Evolutionary conservation across 2,888 invertebrate genomes (phyloP).

Genomic region (Reticulitermes lucifugus): DNA sequence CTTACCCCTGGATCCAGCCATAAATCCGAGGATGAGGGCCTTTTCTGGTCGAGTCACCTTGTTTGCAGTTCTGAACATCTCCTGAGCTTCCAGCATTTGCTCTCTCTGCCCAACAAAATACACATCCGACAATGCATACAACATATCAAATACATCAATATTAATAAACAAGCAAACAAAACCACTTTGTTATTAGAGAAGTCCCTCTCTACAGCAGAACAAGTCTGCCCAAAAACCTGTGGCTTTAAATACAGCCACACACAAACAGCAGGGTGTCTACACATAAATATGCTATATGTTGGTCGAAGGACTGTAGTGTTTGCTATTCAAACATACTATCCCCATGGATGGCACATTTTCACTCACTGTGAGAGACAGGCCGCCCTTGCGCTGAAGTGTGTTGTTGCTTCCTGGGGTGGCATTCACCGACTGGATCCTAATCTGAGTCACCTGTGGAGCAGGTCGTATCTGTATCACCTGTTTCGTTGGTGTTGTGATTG

Average conservation of each 20-base stretch:
- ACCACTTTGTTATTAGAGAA: too few relatives aligned
- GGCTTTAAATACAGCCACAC: too few relatives aligned
- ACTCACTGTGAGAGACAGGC: slow-evolving; percentile 77
- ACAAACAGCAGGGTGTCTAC: too few relatives aligned
- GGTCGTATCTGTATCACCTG: slow-evolving; percentile 48
- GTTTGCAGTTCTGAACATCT: slow-evolving; percentile 97
- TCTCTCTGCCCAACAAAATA: slow-evolving; percentile 76
- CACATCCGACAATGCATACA: background rate
- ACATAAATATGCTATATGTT: too few relatives aligned
- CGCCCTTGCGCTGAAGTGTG: slow-evolving; percentile 69
- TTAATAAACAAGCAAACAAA: too few relatives aligned
- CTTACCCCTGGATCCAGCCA: slow-evolving; percentile 95
- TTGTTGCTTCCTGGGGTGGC: slow-evolving; percentile 61
- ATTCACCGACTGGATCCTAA: slow-evolving; percentile 67
- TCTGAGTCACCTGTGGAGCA: slow-evolving; percentile 67
- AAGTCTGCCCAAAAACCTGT: too few relatives aligned
- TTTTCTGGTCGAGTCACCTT: slow-evolving; percentile 97
- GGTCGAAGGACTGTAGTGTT: too few relatives aligned
- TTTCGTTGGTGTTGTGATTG: slow-evolving; percentile 48
- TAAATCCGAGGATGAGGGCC: slow-evolving; percentile 96
- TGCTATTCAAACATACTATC: too few relatives aligned
- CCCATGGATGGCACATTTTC: too few relatives aligned
- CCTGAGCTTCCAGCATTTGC: slow-evolving; percentile 96
- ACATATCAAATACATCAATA: background rate
- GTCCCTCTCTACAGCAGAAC: too few relatives aligned